These are phyloP conservation scores for Brachionus sp. DNA, from an alignment of 1,140 invertebrate species.

Conservation along the genomic window DNA sequence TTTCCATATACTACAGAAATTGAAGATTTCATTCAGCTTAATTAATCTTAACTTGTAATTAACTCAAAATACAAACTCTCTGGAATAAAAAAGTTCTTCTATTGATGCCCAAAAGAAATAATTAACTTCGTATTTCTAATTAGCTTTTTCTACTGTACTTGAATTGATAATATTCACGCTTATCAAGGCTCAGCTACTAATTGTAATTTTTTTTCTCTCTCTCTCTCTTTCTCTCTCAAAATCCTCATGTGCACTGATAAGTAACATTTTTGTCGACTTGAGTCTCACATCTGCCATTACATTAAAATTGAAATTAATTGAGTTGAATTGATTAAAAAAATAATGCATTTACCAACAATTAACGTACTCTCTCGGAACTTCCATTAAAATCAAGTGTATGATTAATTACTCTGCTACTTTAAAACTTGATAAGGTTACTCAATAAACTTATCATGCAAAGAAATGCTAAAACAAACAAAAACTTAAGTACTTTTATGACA, in stretches of 20 bases:
- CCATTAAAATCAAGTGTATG: conserved; percentile 17
- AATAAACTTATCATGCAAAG: conserved; percentile 21
- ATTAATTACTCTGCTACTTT: neutral
- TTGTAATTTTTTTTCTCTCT: neutral
- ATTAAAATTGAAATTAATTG: neutral
- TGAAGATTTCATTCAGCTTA: neutral
- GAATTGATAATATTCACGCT: conserved; percentile 28
- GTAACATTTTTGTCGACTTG: conserved; percentile 15
- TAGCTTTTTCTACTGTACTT: neutral
- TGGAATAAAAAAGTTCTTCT: neutral
- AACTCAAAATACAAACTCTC: conserved; percentile 23
- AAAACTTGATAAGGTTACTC: conserved; percentile 3
- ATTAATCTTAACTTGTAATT: conserved; percentile 40
- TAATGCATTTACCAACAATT: neutral
- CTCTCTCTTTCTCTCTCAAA: neutral
- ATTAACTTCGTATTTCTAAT: conserved; percentile 38
- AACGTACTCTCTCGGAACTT: conserved; percentile 34
- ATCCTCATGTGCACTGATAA: conserved; percentile 35
- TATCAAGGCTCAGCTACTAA: neutral
- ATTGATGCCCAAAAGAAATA: conserved; percentile 30
- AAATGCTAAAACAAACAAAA: conserved; percentile 20
- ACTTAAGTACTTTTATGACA: neutral
- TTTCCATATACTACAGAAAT: conserved; percentile 16
- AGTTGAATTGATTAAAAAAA: neutral
- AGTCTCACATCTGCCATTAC: neutral